Percentiles rank a stretch among this genome's conserved stretches.
These are phyloP conservation scores for Vollenhovia emeryi DNA, from an alignment of 1,140 invertebrate genomes.

Conservation along the genomic window DNA sequence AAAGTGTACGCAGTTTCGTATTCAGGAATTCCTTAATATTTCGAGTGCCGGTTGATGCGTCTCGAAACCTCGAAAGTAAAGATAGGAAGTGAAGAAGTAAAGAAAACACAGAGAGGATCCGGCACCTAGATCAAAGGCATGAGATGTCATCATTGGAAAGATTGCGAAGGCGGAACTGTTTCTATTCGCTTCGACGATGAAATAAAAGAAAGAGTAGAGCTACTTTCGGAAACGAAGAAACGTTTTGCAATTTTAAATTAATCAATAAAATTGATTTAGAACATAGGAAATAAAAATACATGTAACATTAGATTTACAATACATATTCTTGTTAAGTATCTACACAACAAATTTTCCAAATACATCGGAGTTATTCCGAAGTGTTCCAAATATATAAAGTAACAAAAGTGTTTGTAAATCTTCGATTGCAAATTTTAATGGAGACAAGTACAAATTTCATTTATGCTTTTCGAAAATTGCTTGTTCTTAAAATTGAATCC, in stretches of 20 bases:
- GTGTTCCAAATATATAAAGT: background rate
- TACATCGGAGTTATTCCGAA: background rate
- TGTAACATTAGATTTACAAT: background rate
- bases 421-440: background rate
- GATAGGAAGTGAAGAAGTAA: slow-evolving; percentile 1
- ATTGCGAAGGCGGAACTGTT: slow-evolving; percentile 13
- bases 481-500: background rate
- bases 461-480: background rate
- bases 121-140: slow-evolving; percentile 16
- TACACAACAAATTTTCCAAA: background rate
- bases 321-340: background rate
- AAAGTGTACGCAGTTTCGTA: background rate
- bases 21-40: slow-evolving; percentile 18
- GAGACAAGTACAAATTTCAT: background rate
- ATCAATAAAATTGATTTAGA: background rate
- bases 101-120: background rate
- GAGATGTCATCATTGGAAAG: background rate
- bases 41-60: background rate
- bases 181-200: background rate
- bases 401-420: background rate
- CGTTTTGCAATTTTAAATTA: background rate
- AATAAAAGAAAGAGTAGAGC: background rate
- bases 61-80: slow-evolving; percentile 22
- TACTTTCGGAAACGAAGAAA: slow-evolving; percentile 5
- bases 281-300: background rate